Base-by-base conservation (phyloP, 2,888 invertebrate species). In the Acholoe squamosa region DNA sequence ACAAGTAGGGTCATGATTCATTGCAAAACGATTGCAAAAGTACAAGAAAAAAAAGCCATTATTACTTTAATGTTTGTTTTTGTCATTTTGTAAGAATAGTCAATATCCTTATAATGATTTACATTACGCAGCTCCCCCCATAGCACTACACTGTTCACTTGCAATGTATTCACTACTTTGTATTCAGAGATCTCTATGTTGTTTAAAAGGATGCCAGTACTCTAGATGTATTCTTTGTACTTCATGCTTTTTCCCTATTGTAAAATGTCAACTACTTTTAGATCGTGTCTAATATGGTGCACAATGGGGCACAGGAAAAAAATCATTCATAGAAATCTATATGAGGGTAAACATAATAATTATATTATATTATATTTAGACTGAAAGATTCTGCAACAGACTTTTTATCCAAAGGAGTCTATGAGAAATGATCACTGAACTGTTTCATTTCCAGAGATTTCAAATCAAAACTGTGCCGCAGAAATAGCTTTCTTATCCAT, bases 11-110 rank as follows among this genome's bases (percentile, higher is more conserved):
- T 43, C 84, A 86, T 31, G 52, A 86, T 54, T 86, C 54, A 86
- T 54, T 86, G 86, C 86, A 52, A 86, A 86, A 86, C 28, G 52
- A 54, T 86, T 86, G 52, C 84, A 84, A 84, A 84, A 84, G 16
- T 77, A 77, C 25, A 33, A 3, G 61, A 61, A 61, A 61, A 61
- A 14, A 80, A 12, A 77, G 33, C 12, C 77, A 28, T 43, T 43
- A 43, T 19, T 80, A 80, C 43, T 76, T 76, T 31, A 76, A 31
- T 34, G 33, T 19, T 80, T 80, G 80, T 80, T 43, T 34, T 34
- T 80, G 19, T 80, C 25, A 16, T 80, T 80, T 80, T 80, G 34
- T 25, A 80, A 22, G 16, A n/a, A 43, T 19, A 12, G 33, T 77
- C 22, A 34, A 14, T 80, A 34, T 43, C 33, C 31, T 80, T 43